Evolutionary conservation across 2,797 vertebrate species (phyloP), one percentile per base, ranked within the genome.

Genomic region (Tarsius wallacei): DNA sequence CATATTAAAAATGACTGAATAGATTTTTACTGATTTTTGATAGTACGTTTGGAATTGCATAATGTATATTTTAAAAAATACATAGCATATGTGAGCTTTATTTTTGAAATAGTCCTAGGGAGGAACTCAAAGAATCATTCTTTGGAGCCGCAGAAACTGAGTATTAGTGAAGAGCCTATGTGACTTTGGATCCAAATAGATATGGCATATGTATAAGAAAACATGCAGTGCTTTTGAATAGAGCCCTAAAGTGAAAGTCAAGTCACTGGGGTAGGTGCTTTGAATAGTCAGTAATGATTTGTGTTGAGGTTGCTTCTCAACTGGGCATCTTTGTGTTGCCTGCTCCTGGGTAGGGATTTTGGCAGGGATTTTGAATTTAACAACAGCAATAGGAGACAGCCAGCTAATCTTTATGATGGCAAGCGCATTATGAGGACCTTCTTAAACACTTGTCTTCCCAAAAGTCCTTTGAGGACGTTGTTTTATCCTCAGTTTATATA

Each of bases 241-340:
- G 68, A 95, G n/a, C 21, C 26, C 22, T 36, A 33, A 51, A 91
- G 63, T 2, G 4, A 64, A 81, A 57, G n/a, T 55, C n/a, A 76
- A 81, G 53, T 61, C 87, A 57, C 22, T 31, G 31, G 68, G 31
- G 26, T 59, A 26, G 57, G 15, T 61, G 14, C 26, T 93, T 82
- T 95, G 47, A 92, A 87, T 64, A 86, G 86, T 91, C 57, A 64
- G 57, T 63, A 70, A 63, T 84, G 86, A 94, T 96, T 78, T 90
- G 68, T 53, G 12, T 59, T 7, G 7, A 26, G 36, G 64, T 64
- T 80, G 63, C 53, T 94, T 91, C 74, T 80, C 78, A 70, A 15
- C 13, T 16, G 59, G 55, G n/a, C 42, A 33, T 78, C 51, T 64
- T 89, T 53, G 55, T 61, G 22, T 77, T 94, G 78, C 59, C 51